Evolutionary conservation across 2,113 vertebrate species (phyloP).

Genomic region (Todiramphus chloris): DNA sequence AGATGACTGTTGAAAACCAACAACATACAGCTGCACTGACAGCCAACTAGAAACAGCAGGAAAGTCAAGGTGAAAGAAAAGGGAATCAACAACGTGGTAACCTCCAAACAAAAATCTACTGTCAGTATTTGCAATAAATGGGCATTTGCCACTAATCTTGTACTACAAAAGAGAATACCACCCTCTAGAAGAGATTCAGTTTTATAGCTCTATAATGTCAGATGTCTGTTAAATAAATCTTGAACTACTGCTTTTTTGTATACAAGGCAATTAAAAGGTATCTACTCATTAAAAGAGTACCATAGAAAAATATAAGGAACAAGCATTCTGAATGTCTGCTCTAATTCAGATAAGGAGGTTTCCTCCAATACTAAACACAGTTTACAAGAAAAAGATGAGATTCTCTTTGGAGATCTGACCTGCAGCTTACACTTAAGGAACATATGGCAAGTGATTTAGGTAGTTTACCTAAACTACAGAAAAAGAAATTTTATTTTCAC

Average conservation of each 20-base stretch:
- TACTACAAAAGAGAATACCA: neutral
- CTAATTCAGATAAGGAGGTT: neutral
- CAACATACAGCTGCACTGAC: neutral
- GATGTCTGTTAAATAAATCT: neutral
- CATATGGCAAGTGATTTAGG: neutral
- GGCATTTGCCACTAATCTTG: neutral
- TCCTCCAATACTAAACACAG: neutral
- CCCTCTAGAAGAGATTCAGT: neutral
- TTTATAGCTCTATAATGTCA: neutral
- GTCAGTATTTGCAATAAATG: neutral
- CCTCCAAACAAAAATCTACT: neutral
- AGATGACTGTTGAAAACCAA: neutral
- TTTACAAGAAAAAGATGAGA: neutral
- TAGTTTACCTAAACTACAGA: neutral
- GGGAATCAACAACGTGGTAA: neutral
- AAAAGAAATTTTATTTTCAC: neutral
- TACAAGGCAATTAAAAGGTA: neutral
- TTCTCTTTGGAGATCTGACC: neutral
- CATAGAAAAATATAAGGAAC: neutral
- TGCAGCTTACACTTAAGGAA: neutral
- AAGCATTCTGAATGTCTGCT: neutral
- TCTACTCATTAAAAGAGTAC: neutral
- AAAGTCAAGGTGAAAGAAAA: neutral
- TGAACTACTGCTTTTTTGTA: neutral
- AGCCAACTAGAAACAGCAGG: neutral